phyloP scores from a whole-genome alignment of 2,113 vertebrate genomes.

The Candoia aspera region DNA sequence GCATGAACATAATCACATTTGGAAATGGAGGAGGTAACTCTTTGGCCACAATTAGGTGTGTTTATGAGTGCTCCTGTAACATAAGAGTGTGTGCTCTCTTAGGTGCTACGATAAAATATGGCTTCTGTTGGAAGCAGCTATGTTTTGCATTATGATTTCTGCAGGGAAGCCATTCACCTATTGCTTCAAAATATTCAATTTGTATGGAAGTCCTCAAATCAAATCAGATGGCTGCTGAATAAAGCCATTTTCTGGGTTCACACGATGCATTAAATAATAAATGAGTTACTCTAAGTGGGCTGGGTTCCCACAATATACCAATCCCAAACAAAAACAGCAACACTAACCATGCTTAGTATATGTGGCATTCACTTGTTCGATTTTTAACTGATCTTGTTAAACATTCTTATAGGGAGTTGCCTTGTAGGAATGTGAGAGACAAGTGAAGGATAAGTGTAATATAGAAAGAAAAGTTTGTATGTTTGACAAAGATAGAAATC shows the following conservation, averaged over 20 bases:
- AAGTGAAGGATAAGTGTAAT: background rate
- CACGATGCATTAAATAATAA: background rate
- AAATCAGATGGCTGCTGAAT: too few species aligned
- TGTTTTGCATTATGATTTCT: background rate
- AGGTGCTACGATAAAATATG: background rate
- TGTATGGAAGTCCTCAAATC: background rate
- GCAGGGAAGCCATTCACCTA: background rate
- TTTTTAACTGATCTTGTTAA: background rate
- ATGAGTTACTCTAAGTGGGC: background rate
- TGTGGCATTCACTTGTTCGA: background rate
- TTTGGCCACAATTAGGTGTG: background rate
- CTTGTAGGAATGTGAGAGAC: background rate
- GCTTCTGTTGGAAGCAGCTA: background rate
- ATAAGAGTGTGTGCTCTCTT: background rate
- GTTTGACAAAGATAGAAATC: background rate
- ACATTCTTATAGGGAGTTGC: too few species aligned
- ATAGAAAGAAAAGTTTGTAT: background rate
- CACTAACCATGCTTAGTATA: background rate
- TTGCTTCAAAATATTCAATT: background rate
- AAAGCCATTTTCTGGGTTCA: background rate
- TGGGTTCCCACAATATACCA: background rate
- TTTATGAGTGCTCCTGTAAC: background rate
- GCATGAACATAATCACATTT: background rate
- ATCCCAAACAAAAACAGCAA: background rate
- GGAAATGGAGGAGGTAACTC: background rate